A percentile compares a stretch with the other conserved stretches of the same genome.
Conservation (phyloP, 2,797 vertebrate genomes). For the Potorous gilbertii region DNA sequence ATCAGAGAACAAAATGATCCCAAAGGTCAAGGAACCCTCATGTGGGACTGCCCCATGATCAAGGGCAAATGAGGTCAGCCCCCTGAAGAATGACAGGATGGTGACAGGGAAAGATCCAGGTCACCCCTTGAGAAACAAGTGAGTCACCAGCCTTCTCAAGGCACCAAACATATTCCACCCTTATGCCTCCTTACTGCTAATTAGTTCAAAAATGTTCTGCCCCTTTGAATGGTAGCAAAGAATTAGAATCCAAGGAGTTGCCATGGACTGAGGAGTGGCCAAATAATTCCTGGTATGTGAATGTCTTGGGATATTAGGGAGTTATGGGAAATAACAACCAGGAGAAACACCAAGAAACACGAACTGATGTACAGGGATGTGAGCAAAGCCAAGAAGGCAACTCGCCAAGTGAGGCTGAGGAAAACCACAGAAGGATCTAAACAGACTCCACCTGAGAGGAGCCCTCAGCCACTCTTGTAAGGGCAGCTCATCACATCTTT, state of each 20-base stretch:
- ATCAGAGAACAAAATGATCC: background rate
- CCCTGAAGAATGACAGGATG: too few relatives aligned
- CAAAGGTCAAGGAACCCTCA: background rate
- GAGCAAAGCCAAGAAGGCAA: background rate
- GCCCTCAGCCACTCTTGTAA: background rate
- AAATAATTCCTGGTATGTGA: background rate
- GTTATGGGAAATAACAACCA: background rate
- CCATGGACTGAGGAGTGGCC: background rate
- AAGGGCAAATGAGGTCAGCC: too few relatives aligned
- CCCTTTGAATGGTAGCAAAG: background rate
- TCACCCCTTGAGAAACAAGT: background rate
- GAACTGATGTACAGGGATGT: background rate
- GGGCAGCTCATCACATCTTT: too few relatives aligned
- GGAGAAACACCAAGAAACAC: background rate
- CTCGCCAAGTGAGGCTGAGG: rapidly evolving
- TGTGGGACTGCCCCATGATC: background rate
- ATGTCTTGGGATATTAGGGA: background rate
- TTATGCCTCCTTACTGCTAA: background rate
- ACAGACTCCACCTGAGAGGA: too few relatives aligned
- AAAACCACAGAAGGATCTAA: too few relatives aligned
- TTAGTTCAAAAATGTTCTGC: background rate
- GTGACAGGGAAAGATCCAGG: background rate
- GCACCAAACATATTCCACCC: background rate
- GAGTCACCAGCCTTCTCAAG: background rate
- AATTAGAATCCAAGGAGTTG: background rate